Base-by-base conservation (phyloP, 2,888 invertebrate species). In the Entomobrya proxima region DNA sequence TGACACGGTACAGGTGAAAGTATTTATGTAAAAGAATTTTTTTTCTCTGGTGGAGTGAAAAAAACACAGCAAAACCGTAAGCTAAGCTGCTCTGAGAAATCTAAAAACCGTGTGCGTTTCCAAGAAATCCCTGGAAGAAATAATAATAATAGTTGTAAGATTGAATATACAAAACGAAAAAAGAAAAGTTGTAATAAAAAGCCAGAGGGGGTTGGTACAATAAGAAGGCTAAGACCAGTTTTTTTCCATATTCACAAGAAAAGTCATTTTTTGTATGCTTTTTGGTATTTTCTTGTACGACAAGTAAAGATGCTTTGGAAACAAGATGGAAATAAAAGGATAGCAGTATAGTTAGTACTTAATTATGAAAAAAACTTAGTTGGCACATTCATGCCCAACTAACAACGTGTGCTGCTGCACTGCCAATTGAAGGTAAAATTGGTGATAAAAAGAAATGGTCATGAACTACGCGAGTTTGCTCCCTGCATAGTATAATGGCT, bases 1-100 rank as follows among this genome's bases (percentile, higher is more conserved):
- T 35, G 35, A 64, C 64, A 64, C 18, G n/a, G 2, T 44, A 27
- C 67, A 67, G 67, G 67, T 67, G 40, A 67, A 67, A 67, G 40
- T 67, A 40, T 67, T 67, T 67, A 67, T 67, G 21, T 37, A 64
- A 64, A 64, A 35, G 37, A 58, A 13, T 9, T 24, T 27, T 32
- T 32, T 61, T n/a, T 61, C 5, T n/a, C n/a, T n/a, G n/a, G 6
- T 13, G 32, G 9, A 55, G 27, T 7, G 27, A 61, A n/a, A 5
- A 58, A n/a, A 2, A 61, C 5, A 32, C 32, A 61, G n/a, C n/a
- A n/a, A n/a, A n/a, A n/a, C n/a, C n/a, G n/a, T n/a, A n/a, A n/a
- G n/a, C n/a, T 61, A 61, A 32, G 27, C n/a, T 15, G 61, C 32
- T 61, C 32, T 61, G 27, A 3, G 61, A 61, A 61, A 61, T 61